phyloP scores from a whole-genome alignment of 2,888 invertebrate species.

The Brenthis hecate region DNA sequence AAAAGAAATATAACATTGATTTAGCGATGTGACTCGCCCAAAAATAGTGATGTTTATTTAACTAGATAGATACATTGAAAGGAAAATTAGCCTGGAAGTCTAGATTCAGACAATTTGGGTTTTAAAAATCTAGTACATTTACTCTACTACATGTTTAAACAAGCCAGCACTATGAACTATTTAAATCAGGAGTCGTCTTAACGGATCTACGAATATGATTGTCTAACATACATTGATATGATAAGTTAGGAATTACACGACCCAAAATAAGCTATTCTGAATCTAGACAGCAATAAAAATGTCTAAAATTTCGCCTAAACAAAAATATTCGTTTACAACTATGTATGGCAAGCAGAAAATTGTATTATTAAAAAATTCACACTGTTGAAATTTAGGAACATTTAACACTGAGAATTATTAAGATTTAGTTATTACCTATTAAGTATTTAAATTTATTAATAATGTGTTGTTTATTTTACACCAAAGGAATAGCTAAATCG shows the following conservation, averaged over 20 bases:
- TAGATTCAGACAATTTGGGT: slow-evolving; percentile 44
- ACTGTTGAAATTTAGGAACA: slow-evolving; percentile 80
- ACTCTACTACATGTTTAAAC: slow-evolving; percentile 29
- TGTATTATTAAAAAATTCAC: slow-evolving; percentile 68
- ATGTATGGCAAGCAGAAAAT: slow-evolving; percentile 76
- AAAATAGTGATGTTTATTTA: slow-evolving; percentile 61
- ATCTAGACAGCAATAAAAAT: slow-evolving; percentile 46
- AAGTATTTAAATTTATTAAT: slow-evolving; percentile 59
- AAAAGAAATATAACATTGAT: slow-evolving; percentile 59
- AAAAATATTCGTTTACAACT: slow-evolving; percentile 58
- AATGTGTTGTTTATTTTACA: slow-evolving; percentile 57
- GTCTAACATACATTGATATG: slow-evolving; percentile 37
- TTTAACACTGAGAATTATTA: slow-evolving; percentile 80
- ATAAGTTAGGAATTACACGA: slow-evolving; percentile 31
- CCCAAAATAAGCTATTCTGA: slow-evolving; percentile 40
- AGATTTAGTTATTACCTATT: slow-evolving; percentile 72
- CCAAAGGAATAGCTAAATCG: slow-evolving; percentile 29
- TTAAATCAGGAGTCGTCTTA: slow-evolving; percentile 31
- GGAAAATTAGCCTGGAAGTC: slow-evolving; percentile 42
- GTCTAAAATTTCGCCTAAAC: slow-evolving; percentile 44
- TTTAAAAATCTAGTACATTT: slow-evolving; percentile 31
- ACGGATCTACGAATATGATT: slow-evolving; percentile 31
- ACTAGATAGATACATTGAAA: slow-evolving; percentile 55
- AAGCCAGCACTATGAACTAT: slow-evolving; percentile 33
- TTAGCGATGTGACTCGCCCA: slow-evolving; percentile 44